Evolutionary conservation across 2,113 vertebrate genomes (phyloP), one percentile per base, ranked within the genome.

Genomic region (Donacobius atricapilla): DNA sequence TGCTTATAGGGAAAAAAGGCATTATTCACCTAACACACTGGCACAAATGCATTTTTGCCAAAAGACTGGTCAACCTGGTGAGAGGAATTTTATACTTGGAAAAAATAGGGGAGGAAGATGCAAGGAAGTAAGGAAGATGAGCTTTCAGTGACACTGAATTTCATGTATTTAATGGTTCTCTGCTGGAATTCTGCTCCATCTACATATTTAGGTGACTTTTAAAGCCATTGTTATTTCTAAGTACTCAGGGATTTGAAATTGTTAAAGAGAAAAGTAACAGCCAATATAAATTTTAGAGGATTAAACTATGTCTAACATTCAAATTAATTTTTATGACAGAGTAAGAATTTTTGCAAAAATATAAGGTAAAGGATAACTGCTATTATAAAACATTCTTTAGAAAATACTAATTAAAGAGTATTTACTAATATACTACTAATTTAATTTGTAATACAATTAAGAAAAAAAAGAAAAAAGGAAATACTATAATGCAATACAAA

Each of bases 21-120:
- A 45, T 40, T 13, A 56, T 70, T 42, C 16, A 57, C 18, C 11
- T 42, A 7, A 65, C 0, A 0, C 65, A 35, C 5, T 31, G 10
- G 2, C 2, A 50, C 3, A 81, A 77, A 60, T 40, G 3, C 1
- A 15, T 33, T 82, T 87, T 85, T 65, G 19, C 8, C 16, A 24
- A 31, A 11, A 78, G 6, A 1, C 9, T 48, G 40, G 10, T 16
- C 16, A 69, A 4, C 2, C 6, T 47, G 2, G 3, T 56, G 33
- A 80, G 21, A 42, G 28, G 31, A 89, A 83, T 31, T 71, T 73
- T 69, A 27, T 18, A 13, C 37, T 40, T 28, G 7, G 33, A 40
- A 73, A 56, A 69, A 50, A 47, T 11, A 2, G 2, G 1, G 3
- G 5, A 84, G 7, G 22, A 73, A 79, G 28, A 58, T 28, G 3